These are phyloP conservation scores for Perizoma affinitatum DNA, from an alignment of 2,888 invertebrate genomes.

Conservation along the genomic window DNA sequence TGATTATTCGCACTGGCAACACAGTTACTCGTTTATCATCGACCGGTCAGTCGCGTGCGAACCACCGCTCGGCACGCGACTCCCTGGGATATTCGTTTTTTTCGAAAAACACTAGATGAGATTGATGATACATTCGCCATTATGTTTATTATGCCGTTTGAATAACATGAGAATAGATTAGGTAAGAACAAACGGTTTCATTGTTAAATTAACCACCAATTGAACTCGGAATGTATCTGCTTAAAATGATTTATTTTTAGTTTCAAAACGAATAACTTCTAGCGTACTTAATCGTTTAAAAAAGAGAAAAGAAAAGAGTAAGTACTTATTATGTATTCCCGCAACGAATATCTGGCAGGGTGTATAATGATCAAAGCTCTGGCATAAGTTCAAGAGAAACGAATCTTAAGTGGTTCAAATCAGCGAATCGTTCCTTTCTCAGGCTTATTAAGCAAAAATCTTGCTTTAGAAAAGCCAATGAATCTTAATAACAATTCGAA, in stretches of 20 bases:
- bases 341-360: too few species aligned
- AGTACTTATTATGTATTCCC: too few species aligned
- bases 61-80: constrained; percentile 47
- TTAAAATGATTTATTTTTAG: too few species aligned
- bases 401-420: constrained; percentile 37
- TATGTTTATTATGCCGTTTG: constrained; percentile 38
- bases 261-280: too few species aligned
- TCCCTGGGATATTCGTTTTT: constrained; percentile 45
- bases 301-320: too few species aligned
- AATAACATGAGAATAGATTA: constrained; percentile 19
- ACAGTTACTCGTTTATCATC: constrained; percentile 69
- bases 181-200: constrained; percentile 15
- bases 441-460: constrained; percentile 58
- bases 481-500: constrained; percentile 52
- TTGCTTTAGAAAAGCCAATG: constrained; percentile 53
- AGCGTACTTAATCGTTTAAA: too few species aligned
- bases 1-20: constrained; percentile 69
- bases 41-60: constrained; percentile 61
- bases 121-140: constrained; percentile 40
- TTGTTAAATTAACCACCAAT: constrained; percentile 4
- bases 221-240: too few species aligned
- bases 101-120: constrained; percentile 48
- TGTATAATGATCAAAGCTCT: too few species aligned
- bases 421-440: constrained; percentile 53
- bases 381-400: constrained; percentile 24